A percentile compares a stretch with the other conserved stretches of the same genome.
phyloP scores from a whole-genome alignment of 2,113 vertebrate species.

The Martes martes region DNA sequence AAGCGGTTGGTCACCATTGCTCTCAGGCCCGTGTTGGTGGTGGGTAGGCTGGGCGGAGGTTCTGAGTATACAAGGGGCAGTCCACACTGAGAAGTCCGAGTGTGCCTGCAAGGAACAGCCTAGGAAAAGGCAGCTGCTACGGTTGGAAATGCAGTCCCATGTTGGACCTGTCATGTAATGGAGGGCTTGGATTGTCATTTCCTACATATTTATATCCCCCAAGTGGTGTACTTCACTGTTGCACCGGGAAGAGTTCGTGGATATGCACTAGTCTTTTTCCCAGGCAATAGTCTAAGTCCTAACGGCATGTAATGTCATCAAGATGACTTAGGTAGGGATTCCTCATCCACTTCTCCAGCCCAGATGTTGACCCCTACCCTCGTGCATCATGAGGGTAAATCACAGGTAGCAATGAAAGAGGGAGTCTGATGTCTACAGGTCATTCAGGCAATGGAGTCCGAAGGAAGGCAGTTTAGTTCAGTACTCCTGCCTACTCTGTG shows the following conservation, averaged over 20 bases:
- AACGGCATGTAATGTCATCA: conserved; percentile 17
- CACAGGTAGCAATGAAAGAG: conserved; percentile 58
- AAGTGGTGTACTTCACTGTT: not conserved
- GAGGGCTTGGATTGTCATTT: not conserved
- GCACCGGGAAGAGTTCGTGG: not conserved
- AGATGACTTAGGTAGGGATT: conserved; percentile 55
- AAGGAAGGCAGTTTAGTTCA: conserved; percentile 72
- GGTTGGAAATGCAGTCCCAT: not conserved
- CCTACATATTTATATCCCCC: not conserved
- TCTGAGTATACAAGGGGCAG: not conserved
- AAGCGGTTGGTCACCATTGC: not conserved
- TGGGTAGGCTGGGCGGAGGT: not conserved
- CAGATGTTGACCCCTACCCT: conserved; percentile 39
- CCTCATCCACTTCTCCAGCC: not conserved
- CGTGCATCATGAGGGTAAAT: conserved; percentile 36
- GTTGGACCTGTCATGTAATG: not conserved
- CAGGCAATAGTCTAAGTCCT: conserved; percentile 19
- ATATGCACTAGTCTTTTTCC: not conserved
- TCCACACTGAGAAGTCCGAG: not conserved
- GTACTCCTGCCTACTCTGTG: not conserved
- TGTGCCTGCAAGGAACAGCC: not conserved
- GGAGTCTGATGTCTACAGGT: conserved; percentile 48
- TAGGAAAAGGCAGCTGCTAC: not conserved
- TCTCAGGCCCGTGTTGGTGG: not conserved
- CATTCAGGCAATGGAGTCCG: conserved; percentile 36